A percentile compares a stretch with the other conserved stretches of the same genome.
Evolutionary conservation across 1,140 invertebrate species (phyloP).

Genomic region (Drosophila subobscura): DNA sequence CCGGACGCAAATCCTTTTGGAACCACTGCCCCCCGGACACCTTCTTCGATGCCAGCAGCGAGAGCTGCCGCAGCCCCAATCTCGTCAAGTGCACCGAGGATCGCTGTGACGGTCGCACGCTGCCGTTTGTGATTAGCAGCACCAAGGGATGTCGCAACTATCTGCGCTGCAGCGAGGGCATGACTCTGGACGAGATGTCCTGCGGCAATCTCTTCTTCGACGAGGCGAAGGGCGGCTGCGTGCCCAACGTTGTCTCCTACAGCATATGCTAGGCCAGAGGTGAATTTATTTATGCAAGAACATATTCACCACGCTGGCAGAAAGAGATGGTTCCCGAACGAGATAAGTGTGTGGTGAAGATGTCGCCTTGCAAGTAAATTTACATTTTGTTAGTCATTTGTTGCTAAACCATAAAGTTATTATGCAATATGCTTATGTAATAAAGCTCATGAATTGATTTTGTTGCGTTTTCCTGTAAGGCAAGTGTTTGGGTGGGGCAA

Average conservation of each 20-base stretch:
- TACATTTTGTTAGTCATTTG: too few species aligned
- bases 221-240: constrained; percentile 42
- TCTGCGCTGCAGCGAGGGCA: constrained; percentile 43
- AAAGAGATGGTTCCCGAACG: too few species aligned
- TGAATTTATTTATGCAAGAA: background rate
- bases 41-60: constrained; percentile 57
- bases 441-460: too few species aligned
- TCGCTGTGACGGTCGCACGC: constrained; percentile 68
- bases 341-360: too few species aligned
- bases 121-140: constrained; percentile 42
- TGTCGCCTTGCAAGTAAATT: too few species aligned
- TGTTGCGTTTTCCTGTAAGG: too few species aligned
- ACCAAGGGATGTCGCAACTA: constrained; percentile 62
- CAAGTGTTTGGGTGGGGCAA: too few species aligned
- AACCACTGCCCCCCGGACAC: constrained; percentile 41
- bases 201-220: constrained; percentile 66
- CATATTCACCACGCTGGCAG: too few species aligned
- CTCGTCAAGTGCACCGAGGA: constrained; percentile 54
- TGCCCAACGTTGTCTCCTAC: constrained; percentile 26
- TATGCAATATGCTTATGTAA: too few species aligned
- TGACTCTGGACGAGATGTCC: constrained; percentile 38
- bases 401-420: too few species aligned
- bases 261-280: constrained; percentile 22
- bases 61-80: constrained; percentile 41
- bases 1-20: constrained; percentile 57